Percentiles rank a stretch among this genome's conserved stretches.
Evolutionary conservation across 2,113 vertebrate species (phyloP).

Genomic region (Microcebus ravelobensis): DNA sequence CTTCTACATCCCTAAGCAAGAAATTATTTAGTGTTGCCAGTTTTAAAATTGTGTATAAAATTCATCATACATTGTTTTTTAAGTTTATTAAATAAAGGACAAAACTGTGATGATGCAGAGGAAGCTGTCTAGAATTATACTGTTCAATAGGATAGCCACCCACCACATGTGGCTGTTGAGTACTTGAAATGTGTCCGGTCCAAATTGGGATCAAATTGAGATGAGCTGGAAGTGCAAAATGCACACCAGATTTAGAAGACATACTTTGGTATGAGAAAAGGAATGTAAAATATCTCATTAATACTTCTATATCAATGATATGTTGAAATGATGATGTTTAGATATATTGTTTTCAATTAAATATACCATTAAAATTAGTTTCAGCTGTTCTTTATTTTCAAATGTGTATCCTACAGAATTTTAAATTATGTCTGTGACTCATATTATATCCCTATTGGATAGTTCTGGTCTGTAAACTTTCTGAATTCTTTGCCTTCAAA

Average conservation of each 20-base stretch:
- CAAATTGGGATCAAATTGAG: background rate
- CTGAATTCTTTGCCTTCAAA: background rate
- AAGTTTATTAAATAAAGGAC: background rate
- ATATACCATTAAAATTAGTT: conserved; percentile 6
- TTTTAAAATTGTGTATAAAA: conserved; percentile 36
- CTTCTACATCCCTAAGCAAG: background rate
- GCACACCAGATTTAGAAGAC: background rate
- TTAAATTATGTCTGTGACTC: background rate
- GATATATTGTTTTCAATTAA: conserved; percentile 32
- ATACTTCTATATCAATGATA: background rate
- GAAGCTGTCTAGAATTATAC: background rate
- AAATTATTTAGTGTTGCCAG: background rate
- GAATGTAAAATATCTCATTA: background rate
- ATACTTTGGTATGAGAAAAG: background rate
- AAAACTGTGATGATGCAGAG: background rate
- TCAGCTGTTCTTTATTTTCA: background rate
- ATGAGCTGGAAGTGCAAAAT: background rate
- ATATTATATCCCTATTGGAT: background rate
- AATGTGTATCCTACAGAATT: background rate
- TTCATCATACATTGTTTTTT: background rate
- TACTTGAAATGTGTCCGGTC: background rate
- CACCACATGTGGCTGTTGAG: background rate
- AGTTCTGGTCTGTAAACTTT: background rate
- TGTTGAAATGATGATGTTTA: conserved; percentile 15
- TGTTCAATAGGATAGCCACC: background rate